phyloP scores from a whole-genome alignment of 2,113 vertebrate species.

The Melospiza melodia region DNA sequence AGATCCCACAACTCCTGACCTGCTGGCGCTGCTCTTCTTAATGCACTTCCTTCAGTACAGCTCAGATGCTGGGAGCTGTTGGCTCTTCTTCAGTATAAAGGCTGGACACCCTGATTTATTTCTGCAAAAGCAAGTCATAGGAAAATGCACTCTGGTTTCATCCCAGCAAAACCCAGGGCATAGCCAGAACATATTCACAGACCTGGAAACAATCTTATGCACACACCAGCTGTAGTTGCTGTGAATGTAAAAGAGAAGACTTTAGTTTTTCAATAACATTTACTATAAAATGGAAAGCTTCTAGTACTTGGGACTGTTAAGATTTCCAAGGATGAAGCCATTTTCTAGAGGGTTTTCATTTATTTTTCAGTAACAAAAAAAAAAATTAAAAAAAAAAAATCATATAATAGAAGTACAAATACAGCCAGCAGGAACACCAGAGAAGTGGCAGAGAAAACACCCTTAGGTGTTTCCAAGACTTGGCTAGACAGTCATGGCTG shows the following conservation, averaged over 20 bases:
- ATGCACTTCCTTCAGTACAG: not conserved
- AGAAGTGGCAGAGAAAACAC: not conserved
- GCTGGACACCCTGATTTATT: not conserved
- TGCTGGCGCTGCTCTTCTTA: not conserved
- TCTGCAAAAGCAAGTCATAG: not conserved
- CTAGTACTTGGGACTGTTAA: not conserved
- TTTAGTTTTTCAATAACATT: not conserved
- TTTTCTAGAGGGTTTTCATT: not conserved
- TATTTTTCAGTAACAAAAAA: not conserved
- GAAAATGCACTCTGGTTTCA: not conserved
- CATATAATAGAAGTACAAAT: not conserved
- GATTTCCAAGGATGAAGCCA: not conserved
- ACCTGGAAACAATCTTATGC: not conserved
- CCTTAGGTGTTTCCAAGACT: not conserved
- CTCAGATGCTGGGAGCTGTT: accelerated
- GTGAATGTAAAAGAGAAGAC: not conserved
- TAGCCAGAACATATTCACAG: not conserved
- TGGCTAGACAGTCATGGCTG: not conserved
- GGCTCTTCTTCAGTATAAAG: not conserved
- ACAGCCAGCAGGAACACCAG: not conserved
- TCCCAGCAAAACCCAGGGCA: not conserved
- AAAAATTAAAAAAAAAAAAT: not conserved
- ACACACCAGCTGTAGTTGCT: not conserved
- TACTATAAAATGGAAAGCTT: not conserved
- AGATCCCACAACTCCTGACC: too few relatives aligned